phyloP scores from a whole-genome alignment of 2,888 invertebrate species.

The Aphodius granarius region DNA sequence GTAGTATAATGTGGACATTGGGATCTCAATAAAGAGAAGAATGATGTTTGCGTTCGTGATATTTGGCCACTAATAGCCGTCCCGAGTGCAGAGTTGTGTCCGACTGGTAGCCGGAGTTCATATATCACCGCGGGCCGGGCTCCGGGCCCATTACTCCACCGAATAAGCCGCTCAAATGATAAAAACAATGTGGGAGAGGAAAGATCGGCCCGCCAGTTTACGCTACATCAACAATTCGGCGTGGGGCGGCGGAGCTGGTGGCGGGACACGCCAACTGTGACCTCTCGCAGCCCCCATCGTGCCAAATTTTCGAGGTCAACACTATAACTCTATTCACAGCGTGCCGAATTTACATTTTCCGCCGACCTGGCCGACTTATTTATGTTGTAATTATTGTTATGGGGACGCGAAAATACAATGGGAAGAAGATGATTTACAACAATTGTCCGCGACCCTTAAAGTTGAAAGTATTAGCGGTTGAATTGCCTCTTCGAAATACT shows the following conservation, averaged over 20 bases:
- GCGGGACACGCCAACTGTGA: background rate
- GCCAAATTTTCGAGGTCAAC: background rate
- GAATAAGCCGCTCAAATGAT: background rate
- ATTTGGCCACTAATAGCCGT: background rate
- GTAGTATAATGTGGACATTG: background rate
- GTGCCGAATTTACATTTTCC: background rate
- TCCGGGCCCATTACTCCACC: background rate
- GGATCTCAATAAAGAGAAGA: background rate
- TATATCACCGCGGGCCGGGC: background rate
- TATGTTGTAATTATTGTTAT: background rate
- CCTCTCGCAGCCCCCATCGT: background rate
- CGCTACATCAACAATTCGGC: background rate
- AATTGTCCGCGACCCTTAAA: background rate
- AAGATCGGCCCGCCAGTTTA: background rate
- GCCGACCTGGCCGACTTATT: background rate
- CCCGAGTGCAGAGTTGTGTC: background rate
- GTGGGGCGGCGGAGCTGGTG: background rate
- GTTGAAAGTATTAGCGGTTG: background rate
- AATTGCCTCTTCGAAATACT: too few relatives aligned
- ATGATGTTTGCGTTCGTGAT: background rate
- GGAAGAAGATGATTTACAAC: background rate
- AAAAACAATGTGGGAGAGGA: background rate
- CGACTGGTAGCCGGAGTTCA: background rate
- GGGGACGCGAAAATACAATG: background rate
- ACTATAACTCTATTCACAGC: background rate